Evolutionary conservation across 2,797 vertebrate genomes (phyloP), one percentile per base, ranked within the genome.

Genomic region (Pseudochirops cupreus): DNA sequence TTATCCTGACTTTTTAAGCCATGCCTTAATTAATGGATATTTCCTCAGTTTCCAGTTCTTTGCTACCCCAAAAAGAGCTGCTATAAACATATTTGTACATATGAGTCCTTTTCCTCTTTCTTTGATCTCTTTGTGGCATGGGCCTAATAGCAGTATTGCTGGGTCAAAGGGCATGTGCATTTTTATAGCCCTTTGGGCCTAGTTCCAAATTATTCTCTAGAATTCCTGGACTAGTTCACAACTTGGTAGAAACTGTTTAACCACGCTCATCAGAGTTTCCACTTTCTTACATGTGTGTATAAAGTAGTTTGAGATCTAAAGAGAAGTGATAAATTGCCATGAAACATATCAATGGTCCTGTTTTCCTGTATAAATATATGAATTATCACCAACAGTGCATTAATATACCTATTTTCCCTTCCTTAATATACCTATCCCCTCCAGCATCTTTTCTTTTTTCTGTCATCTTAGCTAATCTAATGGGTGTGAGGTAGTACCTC

Each of bases 261-360:
- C 67, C 21, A 46, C 18, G 18, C n/a, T 82, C 67, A 82, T 82
- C 67, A 82, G n/a, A 62, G 29, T 93, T 93, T 97, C 59, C 92
- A 56, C 46, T 94, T 28, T 0, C 57, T 57, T 67, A 28, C 31
- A 57, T 7, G 29, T 94, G 92, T 94, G 92, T 90, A 95, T 57
- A 93, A 91, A 90, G 67, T 93, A 91, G 67, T 93, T 92, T 96
- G 91, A 96, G 59, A 97, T 94, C 55, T 92, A 96, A 95, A 90
- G 16, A 93, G 26, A 90, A 92, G 52, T 91, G 5, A 94, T 82
- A 39, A 82, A 82, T 82, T 46, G 11, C n/a, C n/a, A 82, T 46
- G 29, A 96, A 74, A 89, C 82, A 54, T 11, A 95, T 92, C 94
- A 92, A 52, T 52, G 50, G 50, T 52, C 50, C 50, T 52, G 50